Evolutionary conservation across 2,113 vertebrate species (phyloP).

Genomic region (Indicator indicator): DNA sequence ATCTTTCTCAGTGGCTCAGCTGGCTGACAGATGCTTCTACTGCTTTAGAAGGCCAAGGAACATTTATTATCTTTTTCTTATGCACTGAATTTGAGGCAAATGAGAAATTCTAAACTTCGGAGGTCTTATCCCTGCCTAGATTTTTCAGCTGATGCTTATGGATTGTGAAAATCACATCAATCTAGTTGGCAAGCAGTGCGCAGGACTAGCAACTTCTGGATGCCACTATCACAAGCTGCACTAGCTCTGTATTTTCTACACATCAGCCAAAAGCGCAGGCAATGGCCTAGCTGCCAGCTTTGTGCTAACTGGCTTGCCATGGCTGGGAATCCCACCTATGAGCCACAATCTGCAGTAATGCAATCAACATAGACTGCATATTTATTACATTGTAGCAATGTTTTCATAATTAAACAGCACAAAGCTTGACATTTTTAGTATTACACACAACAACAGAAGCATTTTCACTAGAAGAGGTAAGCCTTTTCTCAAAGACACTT

Average conservation of each 20-base stretch:
- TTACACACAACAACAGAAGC: neutral
- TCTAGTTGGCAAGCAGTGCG: neutral
- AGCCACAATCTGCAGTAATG: neutral
- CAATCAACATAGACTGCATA: rapidly evolving
- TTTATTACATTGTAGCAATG: neutral
- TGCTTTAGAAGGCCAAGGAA: neutral
- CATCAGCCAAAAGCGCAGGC: neutral
- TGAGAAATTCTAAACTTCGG: rapidly evolving
- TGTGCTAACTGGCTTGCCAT: neutral
- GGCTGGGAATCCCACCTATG: neutral
- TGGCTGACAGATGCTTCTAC: neutral
- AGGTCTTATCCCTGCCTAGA: neutral
- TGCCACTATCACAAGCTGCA: neutral
- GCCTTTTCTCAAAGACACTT: neutral
- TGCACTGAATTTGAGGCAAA: neutral
- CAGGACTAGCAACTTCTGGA: neutral
- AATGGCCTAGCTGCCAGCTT: neutral
- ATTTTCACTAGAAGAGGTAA: neutral
- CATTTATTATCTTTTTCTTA: neutral
- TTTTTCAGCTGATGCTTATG: neutral
- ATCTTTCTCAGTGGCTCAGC: neutral
- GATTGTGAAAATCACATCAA: neutral
- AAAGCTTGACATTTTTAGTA: neutral
- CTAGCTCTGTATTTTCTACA: neutral
- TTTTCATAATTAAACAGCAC: neutral